Percentiles rank a stretch among this genome's conserved stretches.
Evolutionary conservation across 2,113 vertebrate species (phyloP).

Genomic region (Bostrychus sinensis): DNA sequence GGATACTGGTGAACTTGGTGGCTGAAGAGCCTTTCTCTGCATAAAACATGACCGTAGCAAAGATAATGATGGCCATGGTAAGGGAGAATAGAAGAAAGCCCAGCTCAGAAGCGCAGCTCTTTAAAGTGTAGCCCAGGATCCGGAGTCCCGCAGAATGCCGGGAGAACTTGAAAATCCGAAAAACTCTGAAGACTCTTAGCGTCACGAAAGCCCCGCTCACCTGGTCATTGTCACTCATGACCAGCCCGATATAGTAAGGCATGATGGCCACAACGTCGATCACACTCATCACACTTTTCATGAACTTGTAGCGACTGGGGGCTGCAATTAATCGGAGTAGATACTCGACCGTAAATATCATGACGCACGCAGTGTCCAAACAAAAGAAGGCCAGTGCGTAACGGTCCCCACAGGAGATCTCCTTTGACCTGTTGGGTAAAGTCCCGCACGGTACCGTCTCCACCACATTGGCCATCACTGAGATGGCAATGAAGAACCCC

Average conservation of each 20-base stretch:
- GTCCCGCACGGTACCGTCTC: slow-evolving; percentile 95
- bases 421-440: slow-evolving; percentile 84
- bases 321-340: slow-evolving; percentile 92
- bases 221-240: slow-evolving; percentile 99
- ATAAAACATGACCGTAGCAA: slow-evolving; percentile 99
- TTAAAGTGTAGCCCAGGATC: slow-evolving; percentile 97
- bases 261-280: slow-evolving; percentile 99
- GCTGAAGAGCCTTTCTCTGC: slow-evolving; percentile 96
- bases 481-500: slow-evolving; percentile 99
- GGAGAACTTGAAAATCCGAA: slow-evolving; percentile 99
- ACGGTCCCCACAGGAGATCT: slow-evolving; percentile 93
- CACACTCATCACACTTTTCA: slow-evolving; percentile 98
- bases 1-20: slow-evolving; percentile 99
- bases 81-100: slow-evolving; percentile 99
- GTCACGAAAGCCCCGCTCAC: slow-evolving; percentile 99
- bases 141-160: slow-evolving; percentile 97
- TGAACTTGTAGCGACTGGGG: slow-evolving; percentile 95
- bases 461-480: slow-evolving; percentile 96
- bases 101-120: slow-evolving; percentile 97
- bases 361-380: slow-evolving; percentile 96
- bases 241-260: slow-evolving; percentile 97
- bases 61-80: slow-evolving; percentile 99
- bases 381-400: slow-evolving; percentile 98
- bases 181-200: slow-evolving; percentile 96
- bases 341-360: slow-evolving; percentile 98